Conservation (phyloP, 2,888 invertebrate genomes). For the Macrosoma leucophasiata region DNA sequence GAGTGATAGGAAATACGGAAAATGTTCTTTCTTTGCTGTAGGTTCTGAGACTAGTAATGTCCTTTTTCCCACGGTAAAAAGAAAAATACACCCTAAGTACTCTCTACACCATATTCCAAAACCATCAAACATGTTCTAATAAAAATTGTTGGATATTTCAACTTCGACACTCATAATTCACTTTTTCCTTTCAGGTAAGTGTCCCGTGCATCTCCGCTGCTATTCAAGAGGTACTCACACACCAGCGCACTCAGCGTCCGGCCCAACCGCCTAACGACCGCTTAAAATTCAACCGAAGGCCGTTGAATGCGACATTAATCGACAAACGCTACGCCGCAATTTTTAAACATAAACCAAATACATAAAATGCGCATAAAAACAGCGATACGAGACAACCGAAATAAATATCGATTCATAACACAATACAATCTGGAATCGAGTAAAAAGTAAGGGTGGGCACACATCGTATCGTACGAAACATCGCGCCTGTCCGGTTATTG, state of each 20-base stretch:
- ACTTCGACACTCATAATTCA: background rate
- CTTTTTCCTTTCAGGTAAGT: constrained; percentile 56
- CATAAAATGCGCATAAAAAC: constrained; percentile 51
- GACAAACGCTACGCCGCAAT: constrained; percentile 35
- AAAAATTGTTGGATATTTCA: background rate
- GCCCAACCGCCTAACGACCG: constrained; percentile 48
- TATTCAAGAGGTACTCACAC: constrained; percentile 15
- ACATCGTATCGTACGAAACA: constrained; percentile 52
- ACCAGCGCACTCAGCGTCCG: constrained; percentile 27
- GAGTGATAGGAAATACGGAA: too few species aligned
- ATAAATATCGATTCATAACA: constrained; percentile 70
- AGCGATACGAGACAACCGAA: constrained; percentile 48
- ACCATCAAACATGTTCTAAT: background rate
- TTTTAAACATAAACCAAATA: constrained; percentile 36
- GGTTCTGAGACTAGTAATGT: too few species aligned
- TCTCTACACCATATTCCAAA: background rate
- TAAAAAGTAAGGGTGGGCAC: constrained; percentile 62
- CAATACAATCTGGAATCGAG: constrained; percentile 70
- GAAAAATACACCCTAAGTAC: too few species aligned
- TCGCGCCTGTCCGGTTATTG: constrained; percentile 59
- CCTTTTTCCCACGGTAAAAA: too few species aligned
- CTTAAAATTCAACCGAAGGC: constrained; percentile 47
- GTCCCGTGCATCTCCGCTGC: constrained; percentile 9
- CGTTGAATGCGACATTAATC: constrained; percentile 46
- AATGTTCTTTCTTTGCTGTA: too few species aligned